A percentile compares a stretch with the other conserved stretches of the same genome.
Conservation (phyloP, 92 coral and sea anemone species). For the Epizoanthus rinbou region DNA sequence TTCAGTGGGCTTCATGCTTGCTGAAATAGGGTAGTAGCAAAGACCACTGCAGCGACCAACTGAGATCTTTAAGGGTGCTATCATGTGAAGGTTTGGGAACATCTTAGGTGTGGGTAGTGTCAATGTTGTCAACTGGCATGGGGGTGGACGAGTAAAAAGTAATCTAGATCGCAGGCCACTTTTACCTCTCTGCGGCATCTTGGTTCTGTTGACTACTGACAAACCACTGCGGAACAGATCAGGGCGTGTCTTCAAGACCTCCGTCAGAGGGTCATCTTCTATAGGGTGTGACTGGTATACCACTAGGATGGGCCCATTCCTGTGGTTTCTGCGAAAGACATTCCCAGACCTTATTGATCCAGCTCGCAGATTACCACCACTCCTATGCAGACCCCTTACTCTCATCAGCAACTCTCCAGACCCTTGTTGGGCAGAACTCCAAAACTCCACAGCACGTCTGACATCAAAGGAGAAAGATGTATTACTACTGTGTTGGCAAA, state of each 20-base stretch:
- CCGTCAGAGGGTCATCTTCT: neutral
- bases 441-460: neutral
- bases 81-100: no score
- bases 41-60: neutral
- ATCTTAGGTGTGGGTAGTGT: no score
- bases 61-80: no score
- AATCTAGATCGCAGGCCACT: neutral
- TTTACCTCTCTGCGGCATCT: neutral
- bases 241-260: conserved; percentile 8
- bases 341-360: neutral
- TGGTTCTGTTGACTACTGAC: neutral
- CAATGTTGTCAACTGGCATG: neutral
- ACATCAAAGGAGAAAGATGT: neutral
- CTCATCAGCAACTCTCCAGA: neutral
- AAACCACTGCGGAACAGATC: neutral
- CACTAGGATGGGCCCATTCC: neutral
- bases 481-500: neutral
- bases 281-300: neutral
- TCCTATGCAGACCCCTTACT: neutral
- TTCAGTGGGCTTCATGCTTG: conserved; percentile 2
- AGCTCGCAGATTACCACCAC: neutral
- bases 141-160: neutral
- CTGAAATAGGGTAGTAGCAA: neutral
- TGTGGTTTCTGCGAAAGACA: neutral
- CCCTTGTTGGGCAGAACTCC: neutral